A percentile compares a stretch with the other conserved stretches of the same genome.
Conservation (phyloP, 2,797 vertebrate genomes). For the Aulostomus chinensis region DNA sequence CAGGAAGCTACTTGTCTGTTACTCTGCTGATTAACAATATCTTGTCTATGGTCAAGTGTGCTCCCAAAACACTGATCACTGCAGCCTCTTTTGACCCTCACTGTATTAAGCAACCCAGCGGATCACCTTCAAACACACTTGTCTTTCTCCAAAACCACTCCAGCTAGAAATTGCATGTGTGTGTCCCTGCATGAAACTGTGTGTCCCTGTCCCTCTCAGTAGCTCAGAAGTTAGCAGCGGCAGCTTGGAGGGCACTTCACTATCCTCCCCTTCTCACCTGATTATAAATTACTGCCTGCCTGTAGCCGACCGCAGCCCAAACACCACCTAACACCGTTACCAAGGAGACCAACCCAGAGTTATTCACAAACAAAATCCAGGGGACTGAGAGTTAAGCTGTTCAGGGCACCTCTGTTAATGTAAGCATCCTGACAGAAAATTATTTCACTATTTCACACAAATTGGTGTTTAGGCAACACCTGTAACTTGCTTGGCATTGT, state of each 20-base stretch:
- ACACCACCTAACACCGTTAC: constrained; percentile 55
- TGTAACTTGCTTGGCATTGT: constrained; percentile 21
- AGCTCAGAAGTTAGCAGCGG: constrained; percentile 56
- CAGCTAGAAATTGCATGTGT: constrained; percentile 32
- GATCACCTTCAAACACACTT: constrained; percentile 71
- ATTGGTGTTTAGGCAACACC: constrained; percentile 14
- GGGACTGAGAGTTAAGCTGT: constrained; percentile 17
- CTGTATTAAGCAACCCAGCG: constrained; percentile 66
- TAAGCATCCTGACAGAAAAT: neutral
- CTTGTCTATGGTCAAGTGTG: constrained; percentile 48
- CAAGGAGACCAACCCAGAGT: constrained; percentile 57
- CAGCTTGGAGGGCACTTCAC: constrained; percentile 56
- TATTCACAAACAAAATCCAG: constrained; percentile 47
- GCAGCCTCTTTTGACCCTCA: constrained; percentile 77
- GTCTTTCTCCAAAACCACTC: constrained; percentile 55
- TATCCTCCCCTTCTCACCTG: constrained; percentile 69
- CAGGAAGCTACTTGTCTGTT: constrained; percentile 31
- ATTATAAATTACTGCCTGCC: constrained; percentile 80
- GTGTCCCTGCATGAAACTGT: constrained; percentile 12
- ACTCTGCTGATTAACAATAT: constrained; percentile 57
- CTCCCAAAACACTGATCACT: constrained; percentile 56
- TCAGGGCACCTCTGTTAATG: too few relatives aligned
- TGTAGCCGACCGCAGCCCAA: constrained; percentile 59
- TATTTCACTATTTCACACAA: neutral
- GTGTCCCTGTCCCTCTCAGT: constrained; percentile 46